phyloP scores from a whole-genome alignment of 2,113 vertebrate species.

The Saiga tatarica region DNA sequence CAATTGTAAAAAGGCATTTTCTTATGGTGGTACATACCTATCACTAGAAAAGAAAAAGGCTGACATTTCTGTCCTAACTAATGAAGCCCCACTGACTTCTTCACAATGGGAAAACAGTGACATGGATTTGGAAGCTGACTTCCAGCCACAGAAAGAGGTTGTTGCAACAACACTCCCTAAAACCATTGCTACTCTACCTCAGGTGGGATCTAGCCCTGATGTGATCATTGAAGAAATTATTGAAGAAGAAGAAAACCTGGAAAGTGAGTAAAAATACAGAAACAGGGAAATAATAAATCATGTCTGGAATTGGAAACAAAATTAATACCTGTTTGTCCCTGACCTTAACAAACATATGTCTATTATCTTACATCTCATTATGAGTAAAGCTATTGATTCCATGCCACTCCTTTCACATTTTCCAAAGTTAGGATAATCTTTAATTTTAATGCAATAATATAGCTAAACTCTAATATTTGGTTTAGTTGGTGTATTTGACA shows the following conservation, averaged over 20 bases:
- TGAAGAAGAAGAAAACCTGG: slow-evolving; percentile 82
- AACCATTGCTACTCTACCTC: slow-evolving; percentile 5
- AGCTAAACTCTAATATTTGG: slow-evolving; percentile 5
- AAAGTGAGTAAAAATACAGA: slow-evolving; percentile 75
- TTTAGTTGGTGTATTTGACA: slow-evolving; percentile 23
- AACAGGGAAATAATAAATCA: background rate
- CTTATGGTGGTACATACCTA: background rate
- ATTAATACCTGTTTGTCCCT: background rate
- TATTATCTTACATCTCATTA: background rate
- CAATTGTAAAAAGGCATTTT: slow-evolving; percentile 47
- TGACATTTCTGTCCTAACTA: background rate
- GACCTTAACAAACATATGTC: background rate
- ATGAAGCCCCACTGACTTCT: background rate
- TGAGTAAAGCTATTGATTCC: background rate
- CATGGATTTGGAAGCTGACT: background rate
- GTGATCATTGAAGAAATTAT: slow-evolving; percentile 89
- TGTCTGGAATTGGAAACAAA: background rate
- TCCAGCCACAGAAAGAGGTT: slow-evolving; percentile 9
- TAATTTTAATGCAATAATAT: slow-evolving; percentile 23
- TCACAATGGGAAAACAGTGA: background rate
- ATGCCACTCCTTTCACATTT: background rate
- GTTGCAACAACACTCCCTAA: background rate
- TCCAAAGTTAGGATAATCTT: slow-evolving; percentile 8
- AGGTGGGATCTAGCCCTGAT: slow-evolving; percentile 72
- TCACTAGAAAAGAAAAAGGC: slow-evolving; percentile 18